Evolutionary conservation across 2,797 vertebrate genomes (phyloP), one percentile per base, ranked within the genome.

Genomic region (Platyrinchus mystaceus): DNA sequence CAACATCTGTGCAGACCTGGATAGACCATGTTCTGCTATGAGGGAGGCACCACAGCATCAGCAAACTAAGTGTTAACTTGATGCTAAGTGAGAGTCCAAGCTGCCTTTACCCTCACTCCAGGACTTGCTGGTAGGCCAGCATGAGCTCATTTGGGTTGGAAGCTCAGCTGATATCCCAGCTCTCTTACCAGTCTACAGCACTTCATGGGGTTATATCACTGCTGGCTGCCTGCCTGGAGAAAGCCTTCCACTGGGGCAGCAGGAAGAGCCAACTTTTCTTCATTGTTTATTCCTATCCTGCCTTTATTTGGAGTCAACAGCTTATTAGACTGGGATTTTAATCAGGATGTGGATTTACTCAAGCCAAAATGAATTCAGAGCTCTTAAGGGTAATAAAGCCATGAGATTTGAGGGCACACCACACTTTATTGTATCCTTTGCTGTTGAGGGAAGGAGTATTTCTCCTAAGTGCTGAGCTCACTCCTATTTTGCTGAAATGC

Each of bases 241-340:
- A 85, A 91, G 93, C 90, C 93, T 91, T 88, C 52, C 89, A 90
- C 77, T 50, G 93, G 93, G 94, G 80, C 80, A 79, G 89, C 70
- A 66, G 24, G 4, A 93, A 95, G 12, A 96, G 94, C 95, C 96
- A 96, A 32, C 90, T 89, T 44, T 18, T 64, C 93, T 52, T 83
- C 93, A 12, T 34, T 95, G 93, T 96, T 96, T 96, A 96, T 94
- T 77, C 91, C 87, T 62, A 44, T 6, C 74, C 94, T 96, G 95
- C 95, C 94, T 96, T 95, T 91, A 95, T 96, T 96, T 96, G 95
- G 95, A 96, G 77, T 95, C 95, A 95, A 94, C 89, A 94, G 91
- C 82, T 90, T 64, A 87, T 96, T 93, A 94, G 67, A 21, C 47
- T 87, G 89, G 80, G 93, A 80, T 93, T 96, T 90, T 83, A 90